Percentiles rank a stretch among this genome's conserved stretches.
Conservation (phyloP, 2,888 invertebrate genomes). For the Poecilus cupreus region DNA sequence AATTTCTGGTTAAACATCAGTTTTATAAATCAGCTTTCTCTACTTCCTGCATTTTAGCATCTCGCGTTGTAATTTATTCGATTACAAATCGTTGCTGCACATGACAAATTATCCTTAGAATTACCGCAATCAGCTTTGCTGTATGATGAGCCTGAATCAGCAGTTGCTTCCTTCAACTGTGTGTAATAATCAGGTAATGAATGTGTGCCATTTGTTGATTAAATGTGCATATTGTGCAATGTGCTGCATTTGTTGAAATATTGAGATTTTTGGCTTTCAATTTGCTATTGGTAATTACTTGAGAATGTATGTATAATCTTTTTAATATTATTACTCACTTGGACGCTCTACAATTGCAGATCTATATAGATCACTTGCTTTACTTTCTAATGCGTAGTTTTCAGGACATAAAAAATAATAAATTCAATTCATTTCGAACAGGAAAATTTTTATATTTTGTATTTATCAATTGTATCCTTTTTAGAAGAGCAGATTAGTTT, state of each 20-base stretch:
- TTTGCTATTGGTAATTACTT: too few species aligned
- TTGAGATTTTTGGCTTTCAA: not conserved
- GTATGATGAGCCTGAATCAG: conserved; percentile 6
- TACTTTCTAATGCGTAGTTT: too few species aligned
- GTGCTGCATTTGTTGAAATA: not conserved
- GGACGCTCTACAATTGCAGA: too few species aligned
- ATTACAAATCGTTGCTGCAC: conserved; percentile 43
- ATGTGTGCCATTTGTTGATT: conserved; percentile 7
- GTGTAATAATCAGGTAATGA: not conserved
- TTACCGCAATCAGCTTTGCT: not conserved
- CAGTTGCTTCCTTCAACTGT: not conserved
- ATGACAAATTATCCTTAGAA: conserved; percentile 28
- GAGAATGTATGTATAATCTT: too few species aligned
- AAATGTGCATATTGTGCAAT: not conserved
- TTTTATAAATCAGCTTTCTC: conserved; percentile 44
- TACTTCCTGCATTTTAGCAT: conserved; percentile 32
- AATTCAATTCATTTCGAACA: too few species aligned
- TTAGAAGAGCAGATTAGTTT: too few species aligned
- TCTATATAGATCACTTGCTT: too few species aligned
- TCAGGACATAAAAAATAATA: too few species aligned
- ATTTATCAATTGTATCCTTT: too few species aligned
- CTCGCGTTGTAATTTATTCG: conserved; percentile 36
- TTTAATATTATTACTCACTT: too few species aligned
- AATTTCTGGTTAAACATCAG: conserved; percentile 18
- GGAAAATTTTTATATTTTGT: too few species aligned